Percentiles rank a stretch among this genome's conserved stretches.
These are phyloP conservation scores for Trissolcus brochymenae DNA, from an alignment of 2,888 invertebrate species.

Conservation along the genomic window DNA sequence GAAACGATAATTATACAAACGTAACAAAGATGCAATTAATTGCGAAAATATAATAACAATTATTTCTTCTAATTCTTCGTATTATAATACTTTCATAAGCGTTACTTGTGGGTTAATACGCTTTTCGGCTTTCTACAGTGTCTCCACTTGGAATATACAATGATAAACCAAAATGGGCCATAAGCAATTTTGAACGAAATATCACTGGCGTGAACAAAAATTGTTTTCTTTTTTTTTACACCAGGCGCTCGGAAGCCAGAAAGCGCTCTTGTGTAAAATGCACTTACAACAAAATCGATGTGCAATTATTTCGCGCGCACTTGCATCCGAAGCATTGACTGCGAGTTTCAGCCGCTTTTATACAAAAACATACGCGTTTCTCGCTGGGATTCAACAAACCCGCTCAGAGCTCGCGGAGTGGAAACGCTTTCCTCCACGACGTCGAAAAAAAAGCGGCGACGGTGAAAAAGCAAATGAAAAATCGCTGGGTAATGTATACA, in stretches of 20 bases:
- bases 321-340: constrained; percentile 4
- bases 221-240: background rate
- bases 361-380: constrained; percentile 1
- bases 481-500: background rate
- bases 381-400: constrained; percentile 9
- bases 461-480: constrained; percentile 7
- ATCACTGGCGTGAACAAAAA: background rate
- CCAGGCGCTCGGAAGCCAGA: background rate
- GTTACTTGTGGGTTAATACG: background rate
- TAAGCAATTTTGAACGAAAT: background rate
- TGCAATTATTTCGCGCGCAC: constrained; percentile 1
- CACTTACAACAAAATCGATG: constrained; percentile 8
- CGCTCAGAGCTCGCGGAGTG: background rate
- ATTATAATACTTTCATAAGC: no score
- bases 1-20: no score
- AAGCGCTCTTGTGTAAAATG: constrained; percentile 1
- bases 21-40: no score
- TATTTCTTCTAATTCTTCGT: no score
- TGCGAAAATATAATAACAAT: no score
- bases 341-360: constrained; percentile 10
- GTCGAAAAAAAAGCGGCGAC: constrained; percentile 5
- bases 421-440: background rate
- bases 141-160: background rate
- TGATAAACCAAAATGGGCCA: background rate
- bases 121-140: background rate